Evolutionary conservation across 2,113 vertebrate species (phyloP), one percentile per base, ranked within the genome.

Genomic region (Pedetes capensis): DNA sequence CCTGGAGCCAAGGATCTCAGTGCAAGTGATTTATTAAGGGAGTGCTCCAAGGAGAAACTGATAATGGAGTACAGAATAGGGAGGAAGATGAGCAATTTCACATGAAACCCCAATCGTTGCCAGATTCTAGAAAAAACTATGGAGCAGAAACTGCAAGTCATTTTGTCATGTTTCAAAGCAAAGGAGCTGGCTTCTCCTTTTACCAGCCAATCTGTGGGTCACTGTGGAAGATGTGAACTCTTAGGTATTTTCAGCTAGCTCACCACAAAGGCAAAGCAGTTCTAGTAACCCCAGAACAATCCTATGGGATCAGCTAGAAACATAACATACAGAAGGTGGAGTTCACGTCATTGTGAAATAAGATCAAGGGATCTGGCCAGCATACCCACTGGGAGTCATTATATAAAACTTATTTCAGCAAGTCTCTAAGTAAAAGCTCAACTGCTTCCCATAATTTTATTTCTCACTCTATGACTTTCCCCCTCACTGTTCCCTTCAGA

Each of bases 21-120:
- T 75, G 34, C 61, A 90, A 84, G 59, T 87, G 91, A 90, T 95
- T 87, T 92, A 92, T 87, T 34, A 87, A 92, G 53, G 55, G 44
- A 66, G 23, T 49, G 22, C 37, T 95, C 76, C 42, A n/a, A 63
- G 29, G 85, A 94, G 76, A 66, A 76, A 66, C 20, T 16, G 14
- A 39, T 92, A 91, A 93, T 85, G 53, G 81, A 92, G 64, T 78
- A 16, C 27, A 88, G 72, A 76, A 76, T 32, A 6, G 14, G 34
- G 66, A 82, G 32, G 57, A 34, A 89, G n/a, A 42, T 66, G 59
- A 96, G 74, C 13, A 37, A n/a, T 59, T 75, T 91, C 63, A 64
- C 69, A 49, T 66, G 51, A 75, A 89, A 83, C 89, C 14, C 63
- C 29, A n/a, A 25, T 63, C 66, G 93, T 39, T 89, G 93, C 22